Conservation (phyloP, 2,113 vertebrate species). For the Rafetus swinhoei region DNA sequence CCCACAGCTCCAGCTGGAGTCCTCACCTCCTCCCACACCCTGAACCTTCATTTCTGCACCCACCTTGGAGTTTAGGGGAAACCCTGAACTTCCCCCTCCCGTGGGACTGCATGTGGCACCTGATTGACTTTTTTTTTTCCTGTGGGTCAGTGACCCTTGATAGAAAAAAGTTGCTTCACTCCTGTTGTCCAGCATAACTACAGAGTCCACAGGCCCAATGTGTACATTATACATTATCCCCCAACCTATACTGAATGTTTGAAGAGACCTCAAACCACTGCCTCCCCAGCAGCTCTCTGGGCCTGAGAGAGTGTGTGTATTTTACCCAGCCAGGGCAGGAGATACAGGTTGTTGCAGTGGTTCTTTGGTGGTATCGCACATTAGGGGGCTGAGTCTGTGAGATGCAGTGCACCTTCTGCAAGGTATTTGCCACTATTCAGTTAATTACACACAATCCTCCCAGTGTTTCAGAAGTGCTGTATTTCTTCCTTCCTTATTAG, state of each 20-base stretch:
- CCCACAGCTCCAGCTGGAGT: no score
- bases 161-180: no score
- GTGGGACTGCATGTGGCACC: no score
- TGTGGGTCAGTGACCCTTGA: no score
- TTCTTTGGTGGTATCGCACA: not conserved
- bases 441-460: not conserved
- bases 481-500: slow-evolving; percentile 9
- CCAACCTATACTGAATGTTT: not conserved
- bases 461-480: slow-evolving; percentile 9
- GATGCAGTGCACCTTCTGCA: not conserved
- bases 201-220: not conserved
- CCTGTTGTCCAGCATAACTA: not conserved
- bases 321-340: not conserved
- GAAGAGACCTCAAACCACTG: not conserved
- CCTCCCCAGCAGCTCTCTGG: not conserved
- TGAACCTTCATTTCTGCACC: no score
- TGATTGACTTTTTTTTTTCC: no score
- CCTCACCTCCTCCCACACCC: no score
- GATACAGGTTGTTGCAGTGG: not conserved
- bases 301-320: not conserved
- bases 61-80: no score
- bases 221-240: not conserved
- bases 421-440: not conserved
- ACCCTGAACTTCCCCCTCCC: no score
- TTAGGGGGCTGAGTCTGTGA: not conserved